Conservation (phyloP, 2,888 invertebrate species). For the Chymomyza amoena region DNA sequence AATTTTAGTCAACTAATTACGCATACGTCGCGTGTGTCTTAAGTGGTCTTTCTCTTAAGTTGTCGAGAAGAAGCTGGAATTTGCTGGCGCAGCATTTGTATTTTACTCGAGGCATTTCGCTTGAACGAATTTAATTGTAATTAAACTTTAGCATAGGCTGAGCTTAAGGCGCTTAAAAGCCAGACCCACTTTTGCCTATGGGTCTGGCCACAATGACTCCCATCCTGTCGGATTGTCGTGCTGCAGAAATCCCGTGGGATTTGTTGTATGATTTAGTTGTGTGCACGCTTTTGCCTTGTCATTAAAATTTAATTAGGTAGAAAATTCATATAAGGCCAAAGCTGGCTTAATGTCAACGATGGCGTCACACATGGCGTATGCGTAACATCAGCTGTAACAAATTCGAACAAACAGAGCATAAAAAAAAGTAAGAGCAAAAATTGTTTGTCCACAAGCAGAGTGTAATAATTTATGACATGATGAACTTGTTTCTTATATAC, state of each 20-base stretch:
- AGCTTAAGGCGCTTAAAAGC: constrained; percentile 8
- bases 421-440: not conserved
- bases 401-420: not conserved
- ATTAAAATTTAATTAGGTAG: constrained; percentile 65
- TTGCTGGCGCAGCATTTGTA: not conserved
- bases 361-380: not conserved
- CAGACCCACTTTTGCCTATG: not conserved
- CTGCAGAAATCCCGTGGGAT: constrained; percentile 55
- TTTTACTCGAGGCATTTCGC: not conserved
- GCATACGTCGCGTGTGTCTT: constrained; percentile 64
- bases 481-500: constrained; percentile 48
- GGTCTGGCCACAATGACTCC: not conserved
- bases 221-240: not conserved
- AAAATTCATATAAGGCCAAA: constrained; percentile 38
- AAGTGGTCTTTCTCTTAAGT: constrained; percentile 52
- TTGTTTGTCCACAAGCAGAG: constrained; percentile 33
- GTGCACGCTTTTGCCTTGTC: constrained; percentile 40
- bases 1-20: constrained; percentile 66
- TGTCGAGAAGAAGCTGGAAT: not conserved
- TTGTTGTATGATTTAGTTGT: constrained; percentile 66
- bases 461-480: constrained; percentile 64
- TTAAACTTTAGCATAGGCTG: not conserved
- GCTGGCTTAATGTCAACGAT: not conserved
- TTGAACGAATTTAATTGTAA: constrained; percentile 6
- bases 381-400: not conserved